phyloP scores from a whole-genome alignment of 2,113 vertebrate genomes.

The Baryphthengus martii region DNA sequence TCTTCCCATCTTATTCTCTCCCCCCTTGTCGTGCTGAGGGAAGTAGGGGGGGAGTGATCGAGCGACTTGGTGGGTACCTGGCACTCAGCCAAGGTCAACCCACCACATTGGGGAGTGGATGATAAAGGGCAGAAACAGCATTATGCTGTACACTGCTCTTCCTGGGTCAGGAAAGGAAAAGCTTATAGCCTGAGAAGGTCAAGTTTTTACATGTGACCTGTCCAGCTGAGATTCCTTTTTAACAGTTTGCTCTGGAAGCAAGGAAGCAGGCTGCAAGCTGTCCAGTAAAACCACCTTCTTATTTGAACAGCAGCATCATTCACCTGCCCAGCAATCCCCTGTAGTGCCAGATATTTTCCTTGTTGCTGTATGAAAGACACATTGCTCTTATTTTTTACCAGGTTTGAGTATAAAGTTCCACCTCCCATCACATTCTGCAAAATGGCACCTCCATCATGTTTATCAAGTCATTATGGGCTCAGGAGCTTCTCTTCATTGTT shows the following conservation, averaged over 20 bases:
- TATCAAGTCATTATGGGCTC: not conserved
- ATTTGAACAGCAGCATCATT: not conserved
- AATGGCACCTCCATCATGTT: not conserved
- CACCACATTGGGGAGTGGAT: not conserved
- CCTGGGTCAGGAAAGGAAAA: not conserved
- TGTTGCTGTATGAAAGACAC: not conserved
- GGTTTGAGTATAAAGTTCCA: not conserved
- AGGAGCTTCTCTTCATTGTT: not conserved
- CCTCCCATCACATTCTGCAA: not conserved
- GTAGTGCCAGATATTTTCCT: not conserved
- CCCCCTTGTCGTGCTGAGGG: no score
- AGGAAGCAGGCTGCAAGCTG: not conserved
- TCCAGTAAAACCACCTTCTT: not conserved
- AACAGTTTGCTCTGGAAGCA: not conserved
- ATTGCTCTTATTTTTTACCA: not conserved
- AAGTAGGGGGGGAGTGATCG: no score
- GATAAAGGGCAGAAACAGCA: not conserved
- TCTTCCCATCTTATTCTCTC: no score
- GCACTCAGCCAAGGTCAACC: no score
- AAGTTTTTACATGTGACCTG: not conserved
- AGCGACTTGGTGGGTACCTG: no score
- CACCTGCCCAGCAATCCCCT: not conserved
- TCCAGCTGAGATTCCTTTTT: not conserved
- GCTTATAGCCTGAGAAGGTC: not conserved
- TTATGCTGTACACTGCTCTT: not conserved